Evolutionary conservation across 1,140 invertebrate species (phyloP), one percentile per base, ranked within the genome.

Genomic region (Drosophila truncata): DNA sequence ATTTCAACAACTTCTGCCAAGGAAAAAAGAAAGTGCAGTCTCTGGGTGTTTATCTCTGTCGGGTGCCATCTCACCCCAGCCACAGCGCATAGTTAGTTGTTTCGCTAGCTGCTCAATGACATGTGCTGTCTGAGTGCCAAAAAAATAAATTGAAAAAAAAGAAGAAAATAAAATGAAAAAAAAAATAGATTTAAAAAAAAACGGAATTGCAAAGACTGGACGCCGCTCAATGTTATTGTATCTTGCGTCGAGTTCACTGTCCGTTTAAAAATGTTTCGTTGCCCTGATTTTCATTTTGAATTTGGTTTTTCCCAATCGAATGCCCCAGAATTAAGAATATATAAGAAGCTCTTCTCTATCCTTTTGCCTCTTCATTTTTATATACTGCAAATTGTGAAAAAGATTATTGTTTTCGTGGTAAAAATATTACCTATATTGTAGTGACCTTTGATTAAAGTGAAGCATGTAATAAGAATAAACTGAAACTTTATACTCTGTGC

Each of bases 41-140:
- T 58, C 49, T 74, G 49, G 41, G 60, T 59, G 60, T 65, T 81
- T 78, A 76, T 73, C 79, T 76, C 59, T 69, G 63, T 41, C 31
- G 55, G 39, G 39, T 73, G 67, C 58, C 49, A 54, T 20, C 60
- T 50, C 29, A 46, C 49, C 67, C 20, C 29, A 35, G 31, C 20
- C 18, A 33, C 18, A 25, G 44, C 61, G 71, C 76, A 88, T 80
- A 70, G 76, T 77, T 79, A 86, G 82, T 82, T 78, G 67, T 81
- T 79, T 62, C 66, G 59, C 66, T 87, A 72, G 73, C 84, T 80
- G 83, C 67, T 70, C 80, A 78, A 80, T 83, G 84, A 87, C 77
- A 83, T 87, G 80, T 88, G 83, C 84, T 84, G 80, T 78, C 76
- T 64, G 66, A 73, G 63, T 87, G 84, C 84, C 72, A 87, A 88